These are phyloP conservation scores for Spizella passerina DNA, from an alignment of 2,797 vertebrate genomes.

Conservation along the genomic window DNA sequence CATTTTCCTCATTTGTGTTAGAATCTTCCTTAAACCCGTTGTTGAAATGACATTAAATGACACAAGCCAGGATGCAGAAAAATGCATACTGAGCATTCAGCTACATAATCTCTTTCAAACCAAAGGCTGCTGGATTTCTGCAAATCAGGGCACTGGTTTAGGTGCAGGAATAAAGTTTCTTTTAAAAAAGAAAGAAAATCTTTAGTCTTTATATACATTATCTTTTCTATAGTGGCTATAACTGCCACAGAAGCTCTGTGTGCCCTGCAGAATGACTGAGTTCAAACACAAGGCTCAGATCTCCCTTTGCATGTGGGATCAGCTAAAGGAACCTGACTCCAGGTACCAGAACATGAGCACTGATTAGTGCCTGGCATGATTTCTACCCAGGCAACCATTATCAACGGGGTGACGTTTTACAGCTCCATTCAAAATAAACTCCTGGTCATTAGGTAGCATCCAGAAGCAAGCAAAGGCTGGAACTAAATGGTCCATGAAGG, in stretches of 20 bases:
- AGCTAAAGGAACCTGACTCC: not conserved
- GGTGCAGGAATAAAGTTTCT: not conserved
- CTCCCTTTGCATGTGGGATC: not conserved
- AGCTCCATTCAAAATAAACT: not conserved
- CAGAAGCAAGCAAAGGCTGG: not conserved
- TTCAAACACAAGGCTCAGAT: not conserved
- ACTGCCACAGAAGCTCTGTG: not conserved
- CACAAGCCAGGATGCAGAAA: not conserved
- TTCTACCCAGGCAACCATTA: not conserved
- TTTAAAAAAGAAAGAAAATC: not conserved
- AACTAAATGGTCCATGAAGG: not conserved
- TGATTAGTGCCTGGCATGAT: not conserved
- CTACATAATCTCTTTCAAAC: not conserved
- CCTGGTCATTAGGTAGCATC: not conserved
- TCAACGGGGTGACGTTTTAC: not conserved
- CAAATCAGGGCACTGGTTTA: not conserved
- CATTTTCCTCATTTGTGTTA: not conserved
- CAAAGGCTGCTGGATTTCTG: not conserved
- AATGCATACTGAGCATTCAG: not conserved
- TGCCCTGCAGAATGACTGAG: not conserved
- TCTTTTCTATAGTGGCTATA: not conserved
- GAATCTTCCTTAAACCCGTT: not conserved
- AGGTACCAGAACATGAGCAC: not conserved
- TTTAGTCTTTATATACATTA: not conserved
- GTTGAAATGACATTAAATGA: not conserved